Conservation (phyloP, 2,888 invertebrate species). For the Aphodius granarius region DNA sequence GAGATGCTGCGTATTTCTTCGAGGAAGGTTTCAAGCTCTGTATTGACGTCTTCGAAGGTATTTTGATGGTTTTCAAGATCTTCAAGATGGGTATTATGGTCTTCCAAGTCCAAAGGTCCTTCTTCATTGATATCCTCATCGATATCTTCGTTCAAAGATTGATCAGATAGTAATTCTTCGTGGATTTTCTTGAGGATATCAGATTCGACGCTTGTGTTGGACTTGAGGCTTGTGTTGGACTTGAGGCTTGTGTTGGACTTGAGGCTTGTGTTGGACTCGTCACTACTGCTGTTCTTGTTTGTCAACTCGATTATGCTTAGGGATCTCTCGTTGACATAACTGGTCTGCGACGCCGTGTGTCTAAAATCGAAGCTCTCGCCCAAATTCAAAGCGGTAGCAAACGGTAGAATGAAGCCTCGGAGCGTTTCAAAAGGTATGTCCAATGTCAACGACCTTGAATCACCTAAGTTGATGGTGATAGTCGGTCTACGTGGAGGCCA, state of each 20-base stretch:
- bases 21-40: neutral
- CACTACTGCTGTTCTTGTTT: neutral
- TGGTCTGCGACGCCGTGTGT: constrained; percentile 43
- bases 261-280: constrained; percentile 26
- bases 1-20: neutral
- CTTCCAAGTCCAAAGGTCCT: neutral
- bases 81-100: no score
- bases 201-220: constrained; percentile 32
- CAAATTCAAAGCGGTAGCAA: constrained; percentile 45
- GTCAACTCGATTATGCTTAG: neutral
- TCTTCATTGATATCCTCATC: neutral
- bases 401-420: constrained; percentile 47
- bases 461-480: constrained; percentile 44
- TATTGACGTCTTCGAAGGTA: neutral
- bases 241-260: constrained; percentile 31
- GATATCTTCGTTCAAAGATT: constrained; percentile 1
- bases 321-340: constrained; percentile 15
- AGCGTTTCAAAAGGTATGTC: constrained; percentile 45
- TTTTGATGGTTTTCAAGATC: neutral
- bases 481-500: constrained; percentile 23
- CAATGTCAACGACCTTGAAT: constrained; percentile 42
- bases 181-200: constrained; percentile 34
- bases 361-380: constrained; percentile 32
- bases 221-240: neutral
- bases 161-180: constrained; percentile 30